Conservation (phyloP, 1,140 invertebrate species). For the Brachionus paranguensis region DNA sequence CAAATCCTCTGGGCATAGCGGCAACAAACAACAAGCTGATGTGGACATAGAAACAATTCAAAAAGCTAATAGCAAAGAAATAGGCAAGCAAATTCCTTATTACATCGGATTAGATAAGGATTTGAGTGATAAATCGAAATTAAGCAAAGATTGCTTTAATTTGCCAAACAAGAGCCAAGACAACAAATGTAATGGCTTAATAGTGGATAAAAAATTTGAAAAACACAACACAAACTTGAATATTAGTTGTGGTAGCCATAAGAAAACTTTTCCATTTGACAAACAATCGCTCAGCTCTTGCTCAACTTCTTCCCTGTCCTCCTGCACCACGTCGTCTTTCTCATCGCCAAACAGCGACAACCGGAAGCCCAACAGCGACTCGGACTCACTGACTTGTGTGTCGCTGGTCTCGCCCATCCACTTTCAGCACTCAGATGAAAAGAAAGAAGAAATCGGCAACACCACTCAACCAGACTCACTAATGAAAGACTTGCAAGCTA, state of each 20-base stretch:
- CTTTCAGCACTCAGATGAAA: too few relatives aligned
- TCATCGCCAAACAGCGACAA: neutral
- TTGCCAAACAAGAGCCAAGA: too few relatives aligned
- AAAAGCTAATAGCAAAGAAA: neutral
- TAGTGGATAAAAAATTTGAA: neutral
- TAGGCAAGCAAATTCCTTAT: neutral
- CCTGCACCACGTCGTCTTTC: neutral
- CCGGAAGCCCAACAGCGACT: neutral
- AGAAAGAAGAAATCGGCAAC: neutral
- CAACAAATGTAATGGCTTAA: constrained; percentile 27
- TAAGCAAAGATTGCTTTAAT: neutral
- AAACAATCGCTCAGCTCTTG: constrained; percentile 8
- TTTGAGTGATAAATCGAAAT: neutral
- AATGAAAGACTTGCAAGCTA: neutral
- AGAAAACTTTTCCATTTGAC: constrained; percentile 23
- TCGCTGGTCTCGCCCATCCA: neutral
- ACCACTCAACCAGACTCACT: neutral
- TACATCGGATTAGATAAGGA: constrained; percentile 24
- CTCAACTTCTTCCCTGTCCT: neutral
- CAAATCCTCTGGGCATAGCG: too few relatives aligned
- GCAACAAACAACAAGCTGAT: neutral
- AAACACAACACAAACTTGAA: neutral
- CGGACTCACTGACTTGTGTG: neutral
- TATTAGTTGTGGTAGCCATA: neutral
- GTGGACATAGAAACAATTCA: neutral